Conservation (phyloP, 1,140 invertebrate species). For the Euura lappo region DNA sequence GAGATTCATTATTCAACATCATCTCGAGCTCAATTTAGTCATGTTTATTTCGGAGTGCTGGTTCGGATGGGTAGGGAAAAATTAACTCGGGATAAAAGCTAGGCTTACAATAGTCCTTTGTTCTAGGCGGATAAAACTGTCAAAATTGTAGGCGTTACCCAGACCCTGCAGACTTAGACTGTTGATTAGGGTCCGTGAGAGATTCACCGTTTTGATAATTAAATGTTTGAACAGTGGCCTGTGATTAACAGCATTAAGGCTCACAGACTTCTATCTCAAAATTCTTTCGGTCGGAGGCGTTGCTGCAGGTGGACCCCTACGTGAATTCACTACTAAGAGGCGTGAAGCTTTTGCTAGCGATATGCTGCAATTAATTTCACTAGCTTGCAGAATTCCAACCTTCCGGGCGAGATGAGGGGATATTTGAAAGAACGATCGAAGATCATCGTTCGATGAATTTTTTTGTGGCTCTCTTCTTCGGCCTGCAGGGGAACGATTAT, state of each 20-base stretch:
- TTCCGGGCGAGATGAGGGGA: too few species aligned
- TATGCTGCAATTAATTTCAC: conserved; percentile 54
- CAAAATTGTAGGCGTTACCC: conserved; percentile 17
- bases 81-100: not conserved
- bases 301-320: conserved; percentile 22
- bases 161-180: conserved; percentile 19
- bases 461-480: too few species aligned
- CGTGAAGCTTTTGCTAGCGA: conserved; percentile 33
- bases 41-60: not conserved
- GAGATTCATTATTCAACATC: not conserved
- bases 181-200: conserved; percentile 27
- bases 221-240: conserved; percentile 46
- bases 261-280: not conserved
- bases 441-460: too few species aligned
- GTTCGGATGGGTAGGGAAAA: not conserved
- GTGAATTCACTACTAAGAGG: conserved; percentile 29
- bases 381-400: conserved; percentile 33
- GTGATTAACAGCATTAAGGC: conserved; percentile 53
- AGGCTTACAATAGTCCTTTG: not conserved
- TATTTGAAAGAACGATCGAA: too few species aligned
- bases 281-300: not conserved
- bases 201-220: conserved; percentile 44
- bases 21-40: too few species aligned
- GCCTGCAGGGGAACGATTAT: not conserved
- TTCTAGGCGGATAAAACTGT: conserved; percentile 11